Evolutionary conservation across 2,888 invertebrate genomes (phyloP), one percentile per base, ranked within the genome.

Genomic region (Drosophila kuntzei): DNA sequence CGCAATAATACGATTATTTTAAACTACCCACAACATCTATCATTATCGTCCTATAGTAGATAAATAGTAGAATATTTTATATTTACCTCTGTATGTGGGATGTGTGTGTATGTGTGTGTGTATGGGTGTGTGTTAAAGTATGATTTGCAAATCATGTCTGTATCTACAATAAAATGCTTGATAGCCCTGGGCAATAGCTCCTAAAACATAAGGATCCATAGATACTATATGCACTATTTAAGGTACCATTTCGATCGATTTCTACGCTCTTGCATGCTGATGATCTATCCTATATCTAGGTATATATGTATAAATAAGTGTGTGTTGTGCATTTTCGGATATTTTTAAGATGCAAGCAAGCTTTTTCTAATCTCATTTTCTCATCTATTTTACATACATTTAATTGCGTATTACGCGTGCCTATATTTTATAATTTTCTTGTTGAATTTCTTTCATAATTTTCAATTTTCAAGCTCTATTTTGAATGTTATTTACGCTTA

Each of bases 401-500:
- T 76, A 87, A 67, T 67, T 57, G 80, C 80, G 71, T 59, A 47
- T 54, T 49, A 49, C 54, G 76, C 67, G 81, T 83, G 73, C 73
- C 60, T 55, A 57, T 74, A 64, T 54, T 34, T 53, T 62, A 46
- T 43, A 41, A 51, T 46, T 53, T 55, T 46, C 51, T 46, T 53
- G 41, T 39, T 29, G 16, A 57, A 57, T 59, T 60, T 63, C 36
- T 47, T 34, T 78, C 34, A 43, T 55, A 41, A 47, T 59, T 60
- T 47, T 20, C 16, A 41, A 39, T 46, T 60, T 54, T 75, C 80
- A 82, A 82, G 85, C 82, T 82, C 82, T 82, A 79, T 71, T 67
- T 82, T 71, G 80, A 87, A 87, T 79, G 68, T 74, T 63, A 61
- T 73, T 85, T 87, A 83, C 84, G 87, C 87, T 83, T 77, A 77